Evolutionary conservation across 2,888 invertebrate species (phyloP).

Genomic region (Xylota segnis): DNA sequence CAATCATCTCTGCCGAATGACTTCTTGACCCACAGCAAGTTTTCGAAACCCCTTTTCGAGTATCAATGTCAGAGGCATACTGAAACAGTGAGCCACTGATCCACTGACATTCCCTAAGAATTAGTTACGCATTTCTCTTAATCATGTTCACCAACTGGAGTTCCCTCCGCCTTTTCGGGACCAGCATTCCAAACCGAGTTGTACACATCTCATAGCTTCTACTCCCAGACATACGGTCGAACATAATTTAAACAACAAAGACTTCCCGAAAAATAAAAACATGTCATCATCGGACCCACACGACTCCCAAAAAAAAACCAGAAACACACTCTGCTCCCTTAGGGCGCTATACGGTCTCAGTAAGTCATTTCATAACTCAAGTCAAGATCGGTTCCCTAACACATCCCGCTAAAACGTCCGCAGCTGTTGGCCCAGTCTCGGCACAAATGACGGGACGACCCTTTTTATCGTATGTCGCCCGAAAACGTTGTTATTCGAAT

Average conservation of each 20-base stretch:
- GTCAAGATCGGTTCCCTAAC: conserved; percentile 15
- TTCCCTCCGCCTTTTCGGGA: not conserved
- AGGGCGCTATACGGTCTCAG: conserved; percentile 45
- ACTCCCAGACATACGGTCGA: conserved; percentile 27
- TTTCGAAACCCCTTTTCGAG: not conserved
- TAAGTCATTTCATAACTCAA: conserved; percentile 54
- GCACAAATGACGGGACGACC: conserved; percentile 13
- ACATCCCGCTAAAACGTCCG: conserved; percentile 9
- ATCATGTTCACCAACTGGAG: conserved; percentile 29
- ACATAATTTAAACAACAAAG: conserved; percentile 12
- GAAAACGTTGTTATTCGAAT: conserved; percentile 62
- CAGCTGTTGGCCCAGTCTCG: conserved; percentile 36
- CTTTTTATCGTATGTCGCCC: conserved; percentile 44
- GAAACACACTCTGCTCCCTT: conserved; percentile 17
- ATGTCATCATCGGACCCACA: conserved; percentile 35
- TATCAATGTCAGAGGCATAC: not conserved
- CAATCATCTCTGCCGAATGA: not conserved
- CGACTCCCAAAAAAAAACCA: conserved; percentile 16
- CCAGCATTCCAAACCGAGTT: conserved; percentile 22
- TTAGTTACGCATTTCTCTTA: conserved; percentile 33
- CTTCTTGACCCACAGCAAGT: not conserved
- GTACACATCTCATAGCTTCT: conserved; percentile 18
- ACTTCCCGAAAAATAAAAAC: conserved; percentile 26
- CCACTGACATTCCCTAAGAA: not conserved
- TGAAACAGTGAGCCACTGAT: not conserved